Base-by-base conservation (phyloP, 2,888 invertebrate species). In the Parnassius mnemosyne region DNA sequence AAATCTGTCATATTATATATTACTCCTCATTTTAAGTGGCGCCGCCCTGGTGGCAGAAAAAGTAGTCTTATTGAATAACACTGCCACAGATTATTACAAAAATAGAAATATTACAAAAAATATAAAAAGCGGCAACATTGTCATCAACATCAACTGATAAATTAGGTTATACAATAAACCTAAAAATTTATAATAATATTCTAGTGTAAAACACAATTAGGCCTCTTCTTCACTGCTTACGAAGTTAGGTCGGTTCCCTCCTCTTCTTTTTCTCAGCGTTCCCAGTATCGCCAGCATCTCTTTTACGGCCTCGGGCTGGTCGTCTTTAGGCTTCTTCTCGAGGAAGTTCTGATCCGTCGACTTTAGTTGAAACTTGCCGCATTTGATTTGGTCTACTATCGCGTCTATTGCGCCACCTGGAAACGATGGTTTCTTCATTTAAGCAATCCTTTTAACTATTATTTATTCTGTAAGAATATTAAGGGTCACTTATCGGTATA, bases 321-420 rank as follows among this genome's bases (percentile, higher is more conserved):
- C 94, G 60, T 93, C 92, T 25, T 77, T 76, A 52, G 91, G 93
- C 67, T 92, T 92, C 67, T 90, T 88, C 70, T 92, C 92, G 44
- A 92, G 81, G 70, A 88, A 87, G 75, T 87, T 91, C 80, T 93
- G 94, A 56, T 94, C 94, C 0, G 94, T 93, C 3, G 94, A 92
- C 74, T 93, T 94, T 34, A 95, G 84, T 0, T 94, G 95, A 82
- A 95, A 95, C 71, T 94, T 93, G 46, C 95, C 95, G 16, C 95
- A 94, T 80, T 95, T 95, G 57, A 95, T 95, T 76, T 95, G 95
- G 78, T 95, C 95, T 12, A 95, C 95, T 68, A 95, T 94, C 16
- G 95, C 95, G 76, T 95, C 95, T 69, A 95, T 95, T 1, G 94
- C 95, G n/a, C 91, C 92, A 10, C 91, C 88, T 77, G 73, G 10